Evolutionary conservation across 2,113 vertebrate species (phyloP).

Genomic region (Galbula dea): DNA sequence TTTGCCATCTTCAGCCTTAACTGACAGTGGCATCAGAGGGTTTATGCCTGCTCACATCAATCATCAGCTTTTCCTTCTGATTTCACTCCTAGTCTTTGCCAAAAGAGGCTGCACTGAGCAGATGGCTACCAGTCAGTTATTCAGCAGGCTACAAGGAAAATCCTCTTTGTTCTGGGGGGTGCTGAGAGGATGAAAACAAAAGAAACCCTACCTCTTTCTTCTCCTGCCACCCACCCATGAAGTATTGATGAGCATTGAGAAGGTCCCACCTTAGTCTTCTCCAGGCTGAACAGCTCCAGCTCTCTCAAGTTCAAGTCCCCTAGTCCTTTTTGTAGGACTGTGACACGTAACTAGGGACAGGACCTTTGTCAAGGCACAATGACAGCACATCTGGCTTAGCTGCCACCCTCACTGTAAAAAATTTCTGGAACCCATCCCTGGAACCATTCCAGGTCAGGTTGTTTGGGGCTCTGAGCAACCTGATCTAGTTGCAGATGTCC

Average conservation of each 20-base stretch:
- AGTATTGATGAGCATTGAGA: too few species aligned
- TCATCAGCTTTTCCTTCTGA: background rate
- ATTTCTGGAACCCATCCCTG: too few species aligned
- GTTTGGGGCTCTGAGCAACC: too few species aligned
- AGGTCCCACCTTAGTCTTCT: too few species aligned
- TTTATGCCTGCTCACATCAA: background rate
- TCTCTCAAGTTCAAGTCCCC: too few species aligned
- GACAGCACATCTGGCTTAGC: background rate
- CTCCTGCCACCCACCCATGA: too few species aligned
- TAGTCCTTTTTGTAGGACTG: background rate
- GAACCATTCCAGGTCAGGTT: too few species aligned
- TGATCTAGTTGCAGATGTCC: too few species aligned
- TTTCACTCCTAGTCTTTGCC: background rate
- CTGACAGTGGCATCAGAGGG: background rate
- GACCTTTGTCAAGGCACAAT: background rate
- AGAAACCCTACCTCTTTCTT: background rate
- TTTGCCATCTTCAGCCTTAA: background rate
- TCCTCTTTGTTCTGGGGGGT: background rate
- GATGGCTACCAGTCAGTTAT: conserved; percentile 7
- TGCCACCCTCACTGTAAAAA: too few species aligned
- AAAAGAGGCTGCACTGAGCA: background rate
- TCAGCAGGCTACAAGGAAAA: background rate
- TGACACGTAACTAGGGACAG: background rate
- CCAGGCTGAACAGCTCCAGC: too few species aligned
- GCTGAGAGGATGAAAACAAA: background rate